Percentiles rank a stretch among this genome's conserved stretches.
phyloP scores from a whole-genome alignment of 35 echinoderm and acorn worm genomes.

The Strongylocentrotus purpuratus region DNA sequence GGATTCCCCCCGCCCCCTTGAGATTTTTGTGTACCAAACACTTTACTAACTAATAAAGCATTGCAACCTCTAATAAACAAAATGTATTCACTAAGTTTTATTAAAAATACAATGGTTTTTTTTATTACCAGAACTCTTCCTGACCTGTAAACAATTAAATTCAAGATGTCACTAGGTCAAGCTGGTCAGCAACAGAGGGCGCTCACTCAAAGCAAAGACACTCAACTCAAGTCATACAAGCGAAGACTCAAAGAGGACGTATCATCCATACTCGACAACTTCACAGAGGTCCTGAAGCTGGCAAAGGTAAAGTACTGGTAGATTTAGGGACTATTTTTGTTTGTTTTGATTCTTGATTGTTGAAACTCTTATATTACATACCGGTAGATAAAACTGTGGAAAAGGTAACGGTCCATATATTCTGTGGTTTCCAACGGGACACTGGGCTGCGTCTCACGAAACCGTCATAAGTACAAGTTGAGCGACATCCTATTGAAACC shows the following conservation, averaged over 20 bases:
- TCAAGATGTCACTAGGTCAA: conserved; percentile 73
- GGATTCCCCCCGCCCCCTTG: too few species aligned
- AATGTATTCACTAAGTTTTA: too few species aligned
- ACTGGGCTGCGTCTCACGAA: too few species aligned
- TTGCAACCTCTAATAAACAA: too few species aligned
- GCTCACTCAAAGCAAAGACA: conserved; percentile 88
- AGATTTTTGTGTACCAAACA: too few species aligned
- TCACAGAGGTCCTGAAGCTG: conserved; percentile 88
- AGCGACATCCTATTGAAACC: too few species aligned
- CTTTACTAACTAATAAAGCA: too few species aligned
- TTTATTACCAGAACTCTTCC: neutral
- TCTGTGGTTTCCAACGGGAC: too few species aligned
- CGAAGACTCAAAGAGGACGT: conserved; percentile 79
- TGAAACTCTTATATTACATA: neutral
- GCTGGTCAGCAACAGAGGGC: conserved; percentile 49
- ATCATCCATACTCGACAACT: conserved; percentile 90
- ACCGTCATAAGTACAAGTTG: too few species aligned
- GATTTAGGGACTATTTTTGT: neutral
- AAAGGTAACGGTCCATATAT: too few species aligned
- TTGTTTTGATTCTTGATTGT: neutral
- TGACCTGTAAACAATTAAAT: neutral
- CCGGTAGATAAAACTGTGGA: too few species aligned
- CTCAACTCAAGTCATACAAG: conserved; percentile 82
- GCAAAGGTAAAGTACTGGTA: conserved; percentile 71
- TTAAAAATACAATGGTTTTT: neutral